Evolutionary conservation across 2,888 invertebrate genomes (phyloP), one percentile per base, ranked within the genome.

Genomic region (Amaurobius ferox): DNA sequence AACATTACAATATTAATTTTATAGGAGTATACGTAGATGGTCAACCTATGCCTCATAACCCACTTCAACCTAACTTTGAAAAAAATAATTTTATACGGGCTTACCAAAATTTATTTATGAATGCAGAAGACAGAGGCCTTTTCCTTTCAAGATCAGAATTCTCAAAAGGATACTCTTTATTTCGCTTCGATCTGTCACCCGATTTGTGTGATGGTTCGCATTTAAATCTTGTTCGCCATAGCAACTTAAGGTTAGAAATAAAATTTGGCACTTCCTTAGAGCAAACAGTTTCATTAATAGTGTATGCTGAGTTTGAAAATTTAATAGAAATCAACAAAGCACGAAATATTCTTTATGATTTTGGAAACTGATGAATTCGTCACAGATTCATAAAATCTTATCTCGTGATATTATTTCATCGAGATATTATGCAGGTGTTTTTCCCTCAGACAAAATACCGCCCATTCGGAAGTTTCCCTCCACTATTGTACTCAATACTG

Each of bases 341-440:
- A 16, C 39, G 40, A 26, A 70, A 70, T 28, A 16, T 28, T 13
- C 44, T 40, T 39, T 76, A 28, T 32, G 23, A 64, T 66, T 76
- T 40, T 35, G 44, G 80, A 40, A 66, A 80, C 16, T 86, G 16
- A 73, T 79, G 79, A 40, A 86, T 86, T 16, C 72, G 5, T 9
- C n/a, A 16, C 26, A 77, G 40, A 76, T 83, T 28, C 23, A 70
- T 32, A n/a, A 39, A n/a, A 35, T 66, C 23, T 19, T 55, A 55
- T 55, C 68, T 48, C 39, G 68, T 6, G 35, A 67, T 73, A 11
- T 11, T 13, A 2, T 30, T 35, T 26, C 73, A 3, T 13, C 39
- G 16, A 73, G 28, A 32, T 40, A 70, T 55, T 70, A n/a, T 40
- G 19, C 23, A 6, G 79, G 79, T n/a, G 79, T 79, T 39, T 79